Conservation (phyloP, 2,113 vertebrate genomes). For the Lutjanus erythropterus region DNA sequence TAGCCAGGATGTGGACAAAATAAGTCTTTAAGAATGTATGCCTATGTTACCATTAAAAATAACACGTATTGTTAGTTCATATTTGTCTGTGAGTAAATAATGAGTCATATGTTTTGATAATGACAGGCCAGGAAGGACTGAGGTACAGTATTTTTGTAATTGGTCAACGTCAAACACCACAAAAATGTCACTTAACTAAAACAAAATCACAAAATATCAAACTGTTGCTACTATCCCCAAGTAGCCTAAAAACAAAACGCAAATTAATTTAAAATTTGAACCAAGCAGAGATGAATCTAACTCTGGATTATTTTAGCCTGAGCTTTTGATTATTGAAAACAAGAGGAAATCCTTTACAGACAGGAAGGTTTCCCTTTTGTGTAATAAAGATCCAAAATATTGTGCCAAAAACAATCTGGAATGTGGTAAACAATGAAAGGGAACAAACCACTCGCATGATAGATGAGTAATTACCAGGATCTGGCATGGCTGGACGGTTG, state of each 20-base stretch:
- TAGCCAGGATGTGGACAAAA: no score
- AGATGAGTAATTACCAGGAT: constrained; percentile 42
- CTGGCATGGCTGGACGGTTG: constrained; percentile 53
- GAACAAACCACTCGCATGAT: constrained; percentile 63
- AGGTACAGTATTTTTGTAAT: neutral
- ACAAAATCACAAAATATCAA: constrained; percentile 2
- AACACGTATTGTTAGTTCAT: neutral
- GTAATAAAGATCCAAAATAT: constrained; percentile 72
- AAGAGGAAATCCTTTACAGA: constrained; percentile 83
- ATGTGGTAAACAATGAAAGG: constrained; percentile 77
- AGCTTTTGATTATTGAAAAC: constrained; percentile 74
- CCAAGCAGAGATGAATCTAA: constrained; percentile 3
- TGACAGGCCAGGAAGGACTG: neutral
- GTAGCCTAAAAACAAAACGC: constrained; percentile 4
- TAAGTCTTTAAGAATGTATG: neutral
- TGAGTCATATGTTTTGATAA: constrained; percentile 8
- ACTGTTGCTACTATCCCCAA: constrained; percentile 5
- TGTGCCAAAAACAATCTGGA: constrained; percentile 79
- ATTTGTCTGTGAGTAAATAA: constrained; percentile 1
- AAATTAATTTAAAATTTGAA: constrained; percentile 15
- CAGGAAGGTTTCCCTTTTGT: constrained; percentile 82
- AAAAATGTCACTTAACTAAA: constrained; percentile 5
- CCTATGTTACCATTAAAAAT: neutral
- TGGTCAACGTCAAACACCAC: neutral
- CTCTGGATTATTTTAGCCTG: constrained; percentile 63